Percentiles rank a stretch among this genome's conserved stretches.
Evolutionary conservation across 2,888 invertebrate genomes (phyloP).

Genomic region (Ecdyonurus torrentis): DNA sequence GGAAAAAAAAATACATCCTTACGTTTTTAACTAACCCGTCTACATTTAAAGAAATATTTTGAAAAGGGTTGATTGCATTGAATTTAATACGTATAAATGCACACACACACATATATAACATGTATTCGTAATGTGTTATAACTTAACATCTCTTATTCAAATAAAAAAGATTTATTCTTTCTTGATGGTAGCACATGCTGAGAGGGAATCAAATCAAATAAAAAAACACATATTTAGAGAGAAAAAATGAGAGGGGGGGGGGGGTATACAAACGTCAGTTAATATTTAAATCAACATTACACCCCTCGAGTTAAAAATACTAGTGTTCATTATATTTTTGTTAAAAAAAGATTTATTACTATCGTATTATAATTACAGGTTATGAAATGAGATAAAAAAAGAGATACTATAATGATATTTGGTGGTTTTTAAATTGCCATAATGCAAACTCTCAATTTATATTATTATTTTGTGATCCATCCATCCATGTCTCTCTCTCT

Average conservation of each 20-base stretch:
- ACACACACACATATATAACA: no score
- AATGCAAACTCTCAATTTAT: not conserved
- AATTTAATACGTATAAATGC: no score
- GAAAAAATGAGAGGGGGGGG: no score
- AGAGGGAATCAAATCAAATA: no score
- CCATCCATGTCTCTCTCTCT: not conserved
- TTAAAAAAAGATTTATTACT: not conserved
- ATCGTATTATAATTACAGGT: not conserved
- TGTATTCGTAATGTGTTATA: not conserved
- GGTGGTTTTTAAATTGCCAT: not conserved
- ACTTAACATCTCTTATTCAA: not conserved
- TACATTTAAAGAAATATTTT: not conserved
- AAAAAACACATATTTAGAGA: not conserved
- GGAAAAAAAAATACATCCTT: no score
- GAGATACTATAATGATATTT: not conserved
- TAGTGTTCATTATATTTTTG: not conserved
- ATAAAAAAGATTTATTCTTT: not conserved
- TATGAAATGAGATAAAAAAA: not conserved
- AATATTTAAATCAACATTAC: conserved; percentile 3
- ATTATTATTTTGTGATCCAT: not conserved
- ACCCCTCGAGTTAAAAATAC: not conserved
- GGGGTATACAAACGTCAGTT: not conserved
- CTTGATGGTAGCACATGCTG: not conserved
- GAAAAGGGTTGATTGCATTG: not conserved
- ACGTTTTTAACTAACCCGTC: no score